These are phyloP conservation scores for Cyphomyrus plagiostoma DNA, from an alignment of 2,113 vertebrate species.

Conservation along the genomic window DNA sequence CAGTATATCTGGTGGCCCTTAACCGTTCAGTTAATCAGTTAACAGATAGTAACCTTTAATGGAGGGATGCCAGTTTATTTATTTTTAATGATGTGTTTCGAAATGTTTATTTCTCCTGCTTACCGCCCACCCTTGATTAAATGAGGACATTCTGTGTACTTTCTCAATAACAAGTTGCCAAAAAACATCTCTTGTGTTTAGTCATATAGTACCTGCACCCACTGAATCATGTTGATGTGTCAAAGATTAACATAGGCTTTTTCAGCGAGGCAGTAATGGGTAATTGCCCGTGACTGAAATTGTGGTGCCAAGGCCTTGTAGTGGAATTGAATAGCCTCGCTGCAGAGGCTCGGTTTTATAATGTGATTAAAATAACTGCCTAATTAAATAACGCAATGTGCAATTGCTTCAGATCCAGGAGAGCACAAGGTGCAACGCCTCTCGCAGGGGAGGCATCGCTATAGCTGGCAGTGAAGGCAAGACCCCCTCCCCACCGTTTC, in stretches of 20 bases:
- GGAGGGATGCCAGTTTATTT: neutral
- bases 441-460: neutral
- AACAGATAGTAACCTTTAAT: neutral
- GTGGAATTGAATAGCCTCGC: neutral
- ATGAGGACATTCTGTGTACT: neutral
- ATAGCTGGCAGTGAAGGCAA: neutral
- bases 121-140: neutral
- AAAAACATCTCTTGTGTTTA: neutral
- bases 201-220: neutral
- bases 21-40: neutral
- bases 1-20: neutral
- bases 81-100: neutral
- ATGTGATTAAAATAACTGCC: slow-evolving; percentile 10
- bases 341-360: neutral
- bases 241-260: neutral
- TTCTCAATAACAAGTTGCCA: neutral
- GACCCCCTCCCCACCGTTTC: neutral
- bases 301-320: neutral
- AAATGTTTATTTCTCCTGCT: neutral
- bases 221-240: neutral
- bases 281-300: neutral
- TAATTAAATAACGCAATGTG: neutral
- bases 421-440: neutral
- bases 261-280: neutral
- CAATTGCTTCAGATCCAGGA: neutral